Percentiles rank a stretch among this genome's conserved stretches.
Evolutionary conservation across 2,888 invertebrate species (phyloP).

Genomic region (Pterostichus niger): DNA sequence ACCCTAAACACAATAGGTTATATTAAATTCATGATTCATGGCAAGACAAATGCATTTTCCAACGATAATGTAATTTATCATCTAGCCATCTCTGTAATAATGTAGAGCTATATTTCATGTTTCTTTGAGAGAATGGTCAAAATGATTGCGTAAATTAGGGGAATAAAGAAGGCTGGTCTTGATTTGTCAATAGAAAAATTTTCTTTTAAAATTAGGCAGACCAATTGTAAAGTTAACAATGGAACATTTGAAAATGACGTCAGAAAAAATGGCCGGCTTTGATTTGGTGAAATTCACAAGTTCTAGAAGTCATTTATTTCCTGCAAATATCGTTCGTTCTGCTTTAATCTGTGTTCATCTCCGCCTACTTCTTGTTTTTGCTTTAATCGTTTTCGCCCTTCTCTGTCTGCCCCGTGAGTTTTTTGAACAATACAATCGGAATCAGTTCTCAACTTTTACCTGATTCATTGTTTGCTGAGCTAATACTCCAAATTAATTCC

Average conservation of each 20-base stretch:
- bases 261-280: conserved; percentile 49
- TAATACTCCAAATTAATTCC: conserved; percentile 30
- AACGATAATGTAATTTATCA: no score
- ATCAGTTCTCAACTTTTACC: conserved; percentile 24
- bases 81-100: no score
- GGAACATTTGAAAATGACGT: conserved; percentile 43
- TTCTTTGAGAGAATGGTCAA: background rate
- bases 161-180: background rate
- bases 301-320: conserved; percentile 51
- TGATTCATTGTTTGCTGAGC: conserved; percentile 44
- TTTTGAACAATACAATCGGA: conserved; percentile 43
- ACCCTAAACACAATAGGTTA: background rate
- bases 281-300: conserved; percentile 47
- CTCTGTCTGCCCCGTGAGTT: background rate
- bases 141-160: background rate
- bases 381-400: conserved; percentile 47
- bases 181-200: conserved; percentile 38
- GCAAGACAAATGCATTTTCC: background rate
- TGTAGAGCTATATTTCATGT: conserved; percentile 4
- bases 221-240: conserved; percentile 49
- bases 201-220: conserved; percentile 14
- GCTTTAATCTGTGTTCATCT: conserved; percentile 51
- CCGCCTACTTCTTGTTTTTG: conserved; percentile 48
- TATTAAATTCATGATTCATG: background rate
- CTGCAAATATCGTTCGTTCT: conserved; percentile 30